Conservation (phyloP, 2,113 vertebrate species). For the Rynchops niger region DNA sequence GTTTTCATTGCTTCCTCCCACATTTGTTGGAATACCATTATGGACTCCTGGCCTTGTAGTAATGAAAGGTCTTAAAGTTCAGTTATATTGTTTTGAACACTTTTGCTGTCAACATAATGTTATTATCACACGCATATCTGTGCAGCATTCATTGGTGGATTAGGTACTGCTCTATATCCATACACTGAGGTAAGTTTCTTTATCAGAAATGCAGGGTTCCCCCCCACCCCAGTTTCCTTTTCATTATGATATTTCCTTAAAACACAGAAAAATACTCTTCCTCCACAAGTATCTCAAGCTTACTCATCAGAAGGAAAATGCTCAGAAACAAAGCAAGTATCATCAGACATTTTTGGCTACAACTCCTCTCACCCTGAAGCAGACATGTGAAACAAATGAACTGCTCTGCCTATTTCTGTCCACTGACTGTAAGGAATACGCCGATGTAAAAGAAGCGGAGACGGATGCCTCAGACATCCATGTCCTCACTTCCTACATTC, state of each 20-base stretch:
- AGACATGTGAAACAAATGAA: not conserved
- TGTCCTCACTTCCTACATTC: not conserved
- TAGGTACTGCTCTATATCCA: not conserved
- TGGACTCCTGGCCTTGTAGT: rapidly evolving
- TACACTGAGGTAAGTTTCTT: not conserved
- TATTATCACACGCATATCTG: not conserved
- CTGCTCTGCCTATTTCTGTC: not conserved
- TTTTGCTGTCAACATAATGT: not conserved
- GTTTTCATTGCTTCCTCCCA: not conserved
- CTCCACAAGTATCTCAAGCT: not conserved
- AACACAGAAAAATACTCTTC: not conserved
- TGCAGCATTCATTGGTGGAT: not conserved
- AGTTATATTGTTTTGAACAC: not conserved
- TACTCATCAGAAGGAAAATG: not conserved
- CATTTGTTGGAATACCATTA: not conserved
- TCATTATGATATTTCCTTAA: not conserved
- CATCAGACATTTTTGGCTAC: not conserved
- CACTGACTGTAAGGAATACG: not conserved
- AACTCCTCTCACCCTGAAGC: not conserved
- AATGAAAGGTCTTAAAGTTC: not conserved
- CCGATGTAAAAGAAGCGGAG: not conserved
- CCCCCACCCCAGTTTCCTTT: not conserved
- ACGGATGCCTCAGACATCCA: not conserved
- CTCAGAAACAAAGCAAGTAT: not conserved
- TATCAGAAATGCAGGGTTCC: not conserved